Percentiles rank a stretch among this genome's conserved stretches.
Conservation (phyloP, 1,140 invertebrate species). For the Marisa cornuarietis region DNA sequence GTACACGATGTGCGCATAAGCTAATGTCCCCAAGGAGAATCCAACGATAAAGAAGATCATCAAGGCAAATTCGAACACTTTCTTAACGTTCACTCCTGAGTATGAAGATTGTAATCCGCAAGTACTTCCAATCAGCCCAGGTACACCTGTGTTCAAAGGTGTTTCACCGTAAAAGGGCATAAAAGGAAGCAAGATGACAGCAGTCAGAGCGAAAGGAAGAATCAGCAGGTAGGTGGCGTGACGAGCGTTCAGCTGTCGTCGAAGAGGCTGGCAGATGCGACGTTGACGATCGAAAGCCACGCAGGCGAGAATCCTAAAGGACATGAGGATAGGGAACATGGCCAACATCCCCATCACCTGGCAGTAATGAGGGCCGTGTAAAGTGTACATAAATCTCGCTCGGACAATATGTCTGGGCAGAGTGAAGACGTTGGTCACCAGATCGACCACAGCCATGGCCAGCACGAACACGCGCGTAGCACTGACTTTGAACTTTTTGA, state of each 20-base stretch:
- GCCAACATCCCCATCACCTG: conserved; percentile 21
- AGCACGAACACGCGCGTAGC: conserved; percentile 51
- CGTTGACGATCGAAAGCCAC: conserved; percentile 33
- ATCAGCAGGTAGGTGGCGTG: not conserved
- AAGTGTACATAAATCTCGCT: conserved; percentile 36
- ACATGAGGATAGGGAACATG: conserved; percentile 22
- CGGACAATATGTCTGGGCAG: conserved; percentile 57
- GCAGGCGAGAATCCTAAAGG: conserved; percentile 16
- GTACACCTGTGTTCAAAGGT: conserved; percentile 1
- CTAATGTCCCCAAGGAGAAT: too few species aligned
- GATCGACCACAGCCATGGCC: conserved; percentile 49
- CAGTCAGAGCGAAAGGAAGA: not conserved
- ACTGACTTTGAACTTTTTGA: conserved; percentile 38
- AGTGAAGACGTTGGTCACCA: conserved; percentile 43
- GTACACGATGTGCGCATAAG: too few species aligned
- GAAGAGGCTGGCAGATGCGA: conserved; percentile 28
- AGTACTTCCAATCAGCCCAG: conserved; percentile 15
- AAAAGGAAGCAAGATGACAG: conserved; percentile 6
- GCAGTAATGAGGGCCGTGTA: conserved; percentile 31
- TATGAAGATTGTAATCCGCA: conserved; percentile 19
- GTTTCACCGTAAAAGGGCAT: conserved; percentile 17
- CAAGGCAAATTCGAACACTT: not conserved
- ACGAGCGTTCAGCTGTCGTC: conserved; percentile 15
- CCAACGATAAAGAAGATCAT: conserved; percentile 16
- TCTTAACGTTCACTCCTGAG: conserved; percentile 4